A percentile compares a stretch with the other conserved stretches of the same genome.
Evolutionary conservation across 2,888 invertebrate genomes (phyloP).

Genomic region (Diarsia dahlii): DNA sequence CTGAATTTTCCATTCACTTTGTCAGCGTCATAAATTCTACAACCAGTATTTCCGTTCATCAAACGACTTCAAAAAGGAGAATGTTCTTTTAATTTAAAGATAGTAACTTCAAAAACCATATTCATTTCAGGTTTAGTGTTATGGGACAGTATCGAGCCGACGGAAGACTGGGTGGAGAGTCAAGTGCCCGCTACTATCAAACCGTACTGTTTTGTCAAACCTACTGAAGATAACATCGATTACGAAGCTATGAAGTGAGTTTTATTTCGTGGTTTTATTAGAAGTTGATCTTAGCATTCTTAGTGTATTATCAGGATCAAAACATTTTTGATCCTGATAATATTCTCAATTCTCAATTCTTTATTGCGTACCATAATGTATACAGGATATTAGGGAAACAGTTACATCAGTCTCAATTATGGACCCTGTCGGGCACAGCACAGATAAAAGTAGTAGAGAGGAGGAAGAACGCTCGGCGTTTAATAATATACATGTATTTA

Average conservation of each 20-base stretch:
- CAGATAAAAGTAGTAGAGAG: no score
- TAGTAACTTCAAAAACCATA: neutral
- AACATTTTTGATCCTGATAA: no score
- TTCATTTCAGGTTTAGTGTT: conserved; percentile 93
- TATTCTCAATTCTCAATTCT: no score
- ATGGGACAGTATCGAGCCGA: conserved; percentile 96
- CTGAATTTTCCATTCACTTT: neutral
- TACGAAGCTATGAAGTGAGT: conserved; percentile 98
- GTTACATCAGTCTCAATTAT: no score
- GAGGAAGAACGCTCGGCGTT: no score
- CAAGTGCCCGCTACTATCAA: conserved; percentile 95
- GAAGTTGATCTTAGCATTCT: neutral
- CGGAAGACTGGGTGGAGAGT: conserved; percentile 95
- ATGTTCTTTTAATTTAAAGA: neutral
- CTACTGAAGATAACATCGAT: conserved; percentile 93
- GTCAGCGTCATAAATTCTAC: neutral
- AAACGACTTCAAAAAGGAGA: no score
- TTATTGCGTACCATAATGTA: no score
- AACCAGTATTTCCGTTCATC: neutral
- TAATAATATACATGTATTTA: no score
- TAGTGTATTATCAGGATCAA: no score
- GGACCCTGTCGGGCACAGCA: no score
- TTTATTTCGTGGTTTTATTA: neutral
- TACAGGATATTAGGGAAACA: no score
- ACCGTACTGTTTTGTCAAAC: conserved; percentile 94